Base-by-base conservation (phyloP, 2,113 vertebrate genomes). In the Perca fluviatilis region DNA sequence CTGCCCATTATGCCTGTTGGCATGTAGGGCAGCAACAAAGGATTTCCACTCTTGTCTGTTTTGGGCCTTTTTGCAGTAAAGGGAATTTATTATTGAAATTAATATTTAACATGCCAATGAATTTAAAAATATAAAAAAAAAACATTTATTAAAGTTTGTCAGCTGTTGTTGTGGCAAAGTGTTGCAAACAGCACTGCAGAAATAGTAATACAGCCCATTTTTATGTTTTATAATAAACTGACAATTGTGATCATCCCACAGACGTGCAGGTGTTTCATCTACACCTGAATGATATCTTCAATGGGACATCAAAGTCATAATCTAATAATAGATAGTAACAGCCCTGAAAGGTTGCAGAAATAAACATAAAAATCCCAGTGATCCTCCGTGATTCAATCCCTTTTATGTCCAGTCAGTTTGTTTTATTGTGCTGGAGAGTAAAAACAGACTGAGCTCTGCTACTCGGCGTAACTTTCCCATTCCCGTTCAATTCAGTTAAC, bases 231-330 rank as follows among this genome's bases (percentile, higher is more conserved):
- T 33, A n/a, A 71, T 19, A 53, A 66, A 64, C 49, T 43, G 54
- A 77, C 80, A 80, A 63, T 54, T 89, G 79, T 86, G 85, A 86
- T 86, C 80, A 88, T 74, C 72, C 68, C 75, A 70, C 74, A 74
- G n/a, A 64, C 15, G 18, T 70, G 75, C 70, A 87, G 79, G 51
- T 73, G 54, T 85, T 91, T 85, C 84, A 88, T 89, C 70, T 74
- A 56, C 74, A 79, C 83, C 40, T 70, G 62, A 85, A 74, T 58
- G 57, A 62, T 69, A n/a, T 64, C 74, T 85, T 89, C 84, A 89
- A 78, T 76, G 61, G 36, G 73, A 85, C 64, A 85, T 87, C 82
- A 88, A 80, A 88, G 70, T 84, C 51, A 61, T 18, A 8, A 65
- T 83, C 73, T 54, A 71, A 80, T 77, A 88, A 74, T 50, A 57